A percentile compares a stretch with the other conserved stretches of the same genome.
Conservation (phyloP, 2,888 invertebrate species). For the Ochropleura plecta region DNA sequence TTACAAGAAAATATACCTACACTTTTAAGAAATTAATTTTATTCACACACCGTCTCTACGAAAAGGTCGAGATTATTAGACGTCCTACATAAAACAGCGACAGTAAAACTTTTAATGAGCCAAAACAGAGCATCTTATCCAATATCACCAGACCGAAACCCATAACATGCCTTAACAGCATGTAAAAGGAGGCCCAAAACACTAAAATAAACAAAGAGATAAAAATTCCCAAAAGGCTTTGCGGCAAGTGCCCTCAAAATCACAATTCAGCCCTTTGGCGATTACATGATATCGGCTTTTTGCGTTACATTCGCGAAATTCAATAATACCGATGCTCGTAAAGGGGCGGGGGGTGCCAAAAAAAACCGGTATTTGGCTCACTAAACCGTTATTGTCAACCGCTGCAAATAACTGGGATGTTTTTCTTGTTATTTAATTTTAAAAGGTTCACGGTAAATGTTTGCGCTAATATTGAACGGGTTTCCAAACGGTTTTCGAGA, state of each 20-base stretch:
- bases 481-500: conserved; percentile 19
- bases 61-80: not conserved
- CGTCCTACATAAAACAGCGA: not conserved
- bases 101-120: conserved; percentile 52
- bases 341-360: conserved; percentile 65
- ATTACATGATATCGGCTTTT: conserved; percentile 74
- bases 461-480: conserved; percentile 45
- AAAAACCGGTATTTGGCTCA: conserved; percentile 65
- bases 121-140: conserved; percentile 46
- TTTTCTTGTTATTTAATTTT: conserved; percentile 68
- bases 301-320: conserved; percentile 71
- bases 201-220: conserved; percentile 76
- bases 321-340: conserved; percentile 73
- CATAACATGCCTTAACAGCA: conserved; percentile 56
- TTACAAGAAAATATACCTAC: not conserved
- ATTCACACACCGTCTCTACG: not conserved
- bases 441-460: conserved; percentile 59
- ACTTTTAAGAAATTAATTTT: not conserved
- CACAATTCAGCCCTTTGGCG: conserved; percentile 74
- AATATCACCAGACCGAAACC: conserved; percentile 50
- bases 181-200: conserved; percentile 63
- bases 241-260: conserved; percentile 73
- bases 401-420: conserved; percentile 65
- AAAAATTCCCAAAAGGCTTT: conserved; percentile 73
- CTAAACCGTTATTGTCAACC: conserved; percentile 68